Evolutionary conservation across 2,797 vertebrate genomes (phyloP).

Genomic region (Carcharodon carcharias): DNA sequence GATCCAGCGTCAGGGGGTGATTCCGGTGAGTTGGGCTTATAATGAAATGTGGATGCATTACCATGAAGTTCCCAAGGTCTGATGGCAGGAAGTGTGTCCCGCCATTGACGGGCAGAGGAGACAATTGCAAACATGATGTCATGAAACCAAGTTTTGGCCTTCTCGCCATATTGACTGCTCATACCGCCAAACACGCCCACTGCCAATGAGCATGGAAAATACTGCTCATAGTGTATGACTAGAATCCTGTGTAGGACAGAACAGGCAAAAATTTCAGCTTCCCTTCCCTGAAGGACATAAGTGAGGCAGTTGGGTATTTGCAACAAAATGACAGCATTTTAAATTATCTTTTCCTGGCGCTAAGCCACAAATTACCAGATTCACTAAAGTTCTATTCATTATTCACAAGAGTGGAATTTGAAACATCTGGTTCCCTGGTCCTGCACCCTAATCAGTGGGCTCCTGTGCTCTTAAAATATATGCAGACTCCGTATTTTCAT

Average conservation of each 20-base stretch:
- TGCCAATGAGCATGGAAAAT: no score
- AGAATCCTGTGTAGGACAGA: background rate
- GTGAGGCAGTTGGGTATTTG: background rate
- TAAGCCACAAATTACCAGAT: background rate
- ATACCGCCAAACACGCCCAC: no score
- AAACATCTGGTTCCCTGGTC: background rate
- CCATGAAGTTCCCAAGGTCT: no score
- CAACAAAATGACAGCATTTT: background rate
- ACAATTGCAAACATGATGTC: no score
- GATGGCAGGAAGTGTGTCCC: no score
- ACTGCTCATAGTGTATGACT: background rate
- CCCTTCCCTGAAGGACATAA: background rate
- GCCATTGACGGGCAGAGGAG: no score
- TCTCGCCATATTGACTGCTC: no score
- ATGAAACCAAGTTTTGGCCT: no score
- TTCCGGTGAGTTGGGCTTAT: no score
- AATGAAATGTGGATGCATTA: no score
- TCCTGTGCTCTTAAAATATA: background rate
- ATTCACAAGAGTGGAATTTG: background rate
- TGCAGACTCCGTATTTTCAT: background rate
- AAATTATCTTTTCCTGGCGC: background rate
- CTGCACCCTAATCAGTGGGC: background rate
- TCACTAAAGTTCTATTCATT: background rate
- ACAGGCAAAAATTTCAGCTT: background rate
- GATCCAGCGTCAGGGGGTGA: no score